phyloP scores from a whole-genome alignment of 2,797 vertebrate genomes.

The Sebastes nivosus region DNA sequence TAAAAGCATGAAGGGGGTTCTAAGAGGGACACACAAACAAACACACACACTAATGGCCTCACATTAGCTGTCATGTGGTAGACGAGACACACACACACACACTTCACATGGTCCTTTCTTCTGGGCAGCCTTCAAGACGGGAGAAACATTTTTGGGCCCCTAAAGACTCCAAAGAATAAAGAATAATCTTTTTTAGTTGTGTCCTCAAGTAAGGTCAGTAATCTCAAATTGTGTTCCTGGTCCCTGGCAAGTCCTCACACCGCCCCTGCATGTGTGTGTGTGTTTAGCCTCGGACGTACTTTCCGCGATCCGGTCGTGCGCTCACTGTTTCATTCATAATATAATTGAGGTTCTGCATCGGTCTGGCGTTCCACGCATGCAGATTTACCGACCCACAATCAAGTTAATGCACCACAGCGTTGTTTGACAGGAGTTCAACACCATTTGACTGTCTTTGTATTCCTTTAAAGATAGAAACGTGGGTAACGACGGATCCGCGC shows the following conservation, averaged over 20 bases:
- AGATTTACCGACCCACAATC: too few relatives aligned
- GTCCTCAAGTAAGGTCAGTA: constrained; percentile 31
- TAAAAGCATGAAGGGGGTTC: constrained; percentile 83
- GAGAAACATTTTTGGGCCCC: constrained; percentile 32
- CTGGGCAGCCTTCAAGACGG: constrained; percentile 62
- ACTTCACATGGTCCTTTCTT: constrained; percentile 57
- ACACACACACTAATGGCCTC: constrained; percentile 76
- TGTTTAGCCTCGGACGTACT: too few relatives aligned
- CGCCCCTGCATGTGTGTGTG: background rate
- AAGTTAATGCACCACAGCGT: too few relatives aligned
- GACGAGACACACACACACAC: constrained; percentile 3
- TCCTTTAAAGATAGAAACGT: too few relatives aligned
- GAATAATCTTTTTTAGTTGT: constrained; percentile 19
- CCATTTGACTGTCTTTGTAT: too few relatives aligned
- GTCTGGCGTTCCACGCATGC: too few relatives aligned
- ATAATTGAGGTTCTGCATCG: too few relatives aligned
- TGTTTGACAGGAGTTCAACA: too few relatives aligned
- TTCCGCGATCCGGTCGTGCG: too few relatives aligned
- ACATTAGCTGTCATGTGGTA: constrained; percentile 63
- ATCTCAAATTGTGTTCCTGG: constrained; percentile 10
- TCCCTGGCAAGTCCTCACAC: background rate
- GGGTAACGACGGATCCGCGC: too few relatives aligned
- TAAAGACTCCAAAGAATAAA: constrained; percentile 7
- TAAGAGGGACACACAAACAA: constrained; percentile 72
- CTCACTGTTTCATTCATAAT: too few relatives aligned